Base-by-base conservation (phyloP, 1,140 invertebrate species). In the Philotrypesis tridentata region DNA sequence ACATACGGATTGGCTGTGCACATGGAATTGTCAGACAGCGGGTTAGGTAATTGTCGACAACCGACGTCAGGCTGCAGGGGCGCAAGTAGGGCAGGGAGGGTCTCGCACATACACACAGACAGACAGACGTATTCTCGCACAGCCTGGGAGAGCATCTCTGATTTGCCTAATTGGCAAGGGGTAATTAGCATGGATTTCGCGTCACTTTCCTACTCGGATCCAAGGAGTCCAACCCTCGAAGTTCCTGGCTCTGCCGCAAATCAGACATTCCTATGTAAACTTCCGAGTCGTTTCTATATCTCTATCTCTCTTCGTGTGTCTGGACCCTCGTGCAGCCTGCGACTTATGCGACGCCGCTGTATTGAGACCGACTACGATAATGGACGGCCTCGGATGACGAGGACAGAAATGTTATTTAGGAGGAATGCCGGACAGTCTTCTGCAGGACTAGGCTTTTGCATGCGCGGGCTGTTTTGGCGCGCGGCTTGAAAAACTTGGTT, bases 241-340 rank as follows among this genome's bases (percentile, higher is more conserved):
- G 60, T 23, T 77, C 43, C 74, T 11, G 75, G 80, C 80, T n/a
- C n/a, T 80, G 79, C 81, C 84, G 79, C 84, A 88, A 88, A 89
- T 89, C 86, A 88, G 85, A 81, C 88, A 89, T 89, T 89, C 88
- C 88, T 88, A 89, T 89, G 89, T 89, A 89, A 89, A 89, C 88
- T 89, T 88, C 73, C 75, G 79, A 79, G 84, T 82, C 78, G 84
- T 73, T 86, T 40, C 79, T 81, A 55, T 55, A 55, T n/a, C 48
- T 55, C 48, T 48, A 48, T 55, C 48, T 55, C 48, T 55, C 48
- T 55, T 55, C 21, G 48, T n/a, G n/a, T n/a, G n/a, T 61, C 55
- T 63, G 48, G 68, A 14, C 82, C 74, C 79, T 63, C 61, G 76
- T n/a, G 48, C 12, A 14, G 61, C 72, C 81, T 82, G 81, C 81